phyloP scores from a whole-genome alignment of 2,888 invertebrate genomes.

The Meta bourneti region DNA sequence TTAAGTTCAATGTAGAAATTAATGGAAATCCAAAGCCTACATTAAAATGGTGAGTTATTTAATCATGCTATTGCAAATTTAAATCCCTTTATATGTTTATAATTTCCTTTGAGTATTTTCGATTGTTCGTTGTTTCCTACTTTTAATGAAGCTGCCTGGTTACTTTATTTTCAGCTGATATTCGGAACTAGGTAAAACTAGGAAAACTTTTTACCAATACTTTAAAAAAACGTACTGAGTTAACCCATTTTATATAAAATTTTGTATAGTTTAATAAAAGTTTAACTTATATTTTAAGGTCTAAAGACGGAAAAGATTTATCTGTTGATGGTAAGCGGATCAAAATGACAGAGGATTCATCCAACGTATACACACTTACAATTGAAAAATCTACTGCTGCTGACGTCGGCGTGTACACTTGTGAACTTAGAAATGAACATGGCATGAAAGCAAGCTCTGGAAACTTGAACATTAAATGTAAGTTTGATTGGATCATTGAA shows the following conservation, averaged over 20 bases:
- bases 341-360: conserved; percentile 68
- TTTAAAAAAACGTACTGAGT: too few species aligned
- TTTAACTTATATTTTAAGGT: conserved; percentile 79
- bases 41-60: conserved; percentile 60
- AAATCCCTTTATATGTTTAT: too few species aligned
- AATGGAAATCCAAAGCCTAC: conserved; percentile 74
- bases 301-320: conserved; percentile 90
- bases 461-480: conserved; percentile 83
- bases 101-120: too few species aligned
- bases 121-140: too few species aligned
- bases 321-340: conserved; percentile 82
- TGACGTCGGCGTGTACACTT: conserved; percentile 90
- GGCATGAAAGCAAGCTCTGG: conserved; percentile 89
- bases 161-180: too few species aligned
- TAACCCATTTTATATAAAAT: neutral
- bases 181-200: too few species aligned
- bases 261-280: neutral
- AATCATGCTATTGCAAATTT: neutral
- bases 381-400: conserved; percentile 93
- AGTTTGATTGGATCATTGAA: neutral
- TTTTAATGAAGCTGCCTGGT: too few species aligned
- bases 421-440: conserved; percentile 87
- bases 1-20: conserved; percentile 65
- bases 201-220: too few species aligned
- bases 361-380: conserved; percentile 82